These are phyloP conservation scores for Oreortyx pictus DNA, from an alignment of 2,797 vertebrate genomes.

Conservation along the genomic window DNA sequence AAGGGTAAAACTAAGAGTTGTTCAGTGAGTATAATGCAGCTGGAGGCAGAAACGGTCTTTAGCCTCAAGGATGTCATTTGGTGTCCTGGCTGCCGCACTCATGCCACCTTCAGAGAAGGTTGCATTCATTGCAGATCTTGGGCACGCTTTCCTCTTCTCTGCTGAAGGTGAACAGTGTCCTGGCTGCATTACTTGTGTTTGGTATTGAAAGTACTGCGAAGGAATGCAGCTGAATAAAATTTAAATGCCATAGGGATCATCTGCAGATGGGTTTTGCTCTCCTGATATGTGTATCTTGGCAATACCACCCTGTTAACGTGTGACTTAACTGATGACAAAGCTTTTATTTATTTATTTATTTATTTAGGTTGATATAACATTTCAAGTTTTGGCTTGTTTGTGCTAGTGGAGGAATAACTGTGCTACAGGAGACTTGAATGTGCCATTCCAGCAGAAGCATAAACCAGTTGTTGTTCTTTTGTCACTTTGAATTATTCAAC, in stretches of 20 bases:
- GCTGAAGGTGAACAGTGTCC: accelerated
- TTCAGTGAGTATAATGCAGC: neutral
- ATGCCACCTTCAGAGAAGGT: neutral
- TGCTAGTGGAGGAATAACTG: neutral
- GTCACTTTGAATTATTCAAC: neutral
- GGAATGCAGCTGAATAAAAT: neutral
- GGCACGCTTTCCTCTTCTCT: neutral
- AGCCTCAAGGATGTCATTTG: neutral
- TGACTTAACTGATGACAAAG: neutral
- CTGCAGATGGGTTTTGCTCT: neutral
- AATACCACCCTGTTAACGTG: accelerated
- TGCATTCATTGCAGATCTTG: neutral
- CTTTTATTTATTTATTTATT: neutral
- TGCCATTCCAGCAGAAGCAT: neutral
- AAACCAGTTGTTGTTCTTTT: neutral
- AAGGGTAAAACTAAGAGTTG: neutral
- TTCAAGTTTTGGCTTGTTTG: neutral
- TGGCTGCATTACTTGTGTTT: neutral
- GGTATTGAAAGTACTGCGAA: accelerated
- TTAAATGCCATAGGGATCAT: accelerated
- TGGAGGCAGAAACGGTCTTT: neutral
- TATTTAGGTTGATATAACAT: neutral
- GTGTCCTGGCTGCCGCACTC: accelerated
- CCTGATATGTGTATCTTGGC: neutral
- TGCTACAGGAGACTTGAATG: neutral